These are phyloP conservation scores for Cenopis cana DNA, from an alignment of 2,888 invertebrate genomes.

Conservation along the genomic window DNA sequence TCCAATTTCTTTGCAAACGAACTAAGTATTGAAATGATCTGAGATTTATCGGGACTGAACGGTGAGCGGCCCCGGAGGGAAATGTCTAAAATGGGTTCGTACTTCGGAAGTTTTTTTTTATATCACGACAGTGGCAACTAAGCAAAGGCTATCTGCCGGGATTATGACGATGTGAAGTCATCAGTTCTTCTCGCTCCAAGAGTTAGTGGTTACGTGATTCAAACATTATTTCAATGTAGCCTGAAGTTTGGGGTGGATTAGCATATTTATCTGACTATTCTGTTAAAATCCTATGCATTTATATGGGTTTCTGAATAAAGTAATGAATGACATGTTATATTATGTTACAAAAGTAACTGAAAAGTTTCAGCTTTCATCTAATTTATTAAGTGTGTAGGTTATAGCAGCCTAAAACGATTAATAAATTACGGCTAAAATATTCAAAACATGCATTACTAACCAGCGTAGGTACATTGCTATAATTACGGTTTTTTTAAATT, in stretches of 20 bases:
- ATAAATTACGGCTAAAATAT: no score
- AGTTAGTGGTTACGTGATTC: slow-evolving; percentile 42
- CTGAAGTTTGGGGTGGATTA: slow-evolving; percentile 20
- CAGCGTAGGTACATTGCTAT: no score
- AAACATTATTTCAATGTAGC: slow-evolving; percentile 41
- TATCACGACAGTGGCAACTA: not conserved
- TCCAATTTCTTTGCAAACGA: not conserved
- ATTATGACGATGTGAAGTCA: slow-evolving; percentile 36
- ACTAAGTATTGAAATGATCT: not conserved
- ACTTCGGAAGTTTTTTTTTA: not conserved
- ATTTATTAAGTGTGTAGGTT: no score
- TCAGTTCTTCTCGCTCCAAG: slow-evolving; percentile 28
- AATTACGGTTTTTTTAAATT: no score
- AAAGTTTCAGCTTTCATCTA: no score
- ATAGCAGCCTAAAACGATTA: no score
- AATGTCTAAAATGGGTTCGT: not conserved
- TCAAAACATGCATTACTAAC: no score
- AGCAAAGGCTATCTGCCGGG: slow-evolving; percentile 29
- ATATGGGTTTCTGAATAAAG: not conserved
- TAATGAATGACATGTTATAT: no score
- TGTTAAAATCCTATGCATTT: not conserved
- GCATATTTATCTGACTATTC: slow-evolving; percentile 12
- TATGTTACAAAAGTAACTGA: no score
- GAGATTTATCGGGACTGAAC: slow-evolving; percentile 1
- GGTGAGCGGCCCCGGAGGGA: not conserved